These are phyloP conservation scores for Colletes collaris DNA, from an alignment of 2,888 invertebrate genomes.

Conservation along the genomic window DNA sequence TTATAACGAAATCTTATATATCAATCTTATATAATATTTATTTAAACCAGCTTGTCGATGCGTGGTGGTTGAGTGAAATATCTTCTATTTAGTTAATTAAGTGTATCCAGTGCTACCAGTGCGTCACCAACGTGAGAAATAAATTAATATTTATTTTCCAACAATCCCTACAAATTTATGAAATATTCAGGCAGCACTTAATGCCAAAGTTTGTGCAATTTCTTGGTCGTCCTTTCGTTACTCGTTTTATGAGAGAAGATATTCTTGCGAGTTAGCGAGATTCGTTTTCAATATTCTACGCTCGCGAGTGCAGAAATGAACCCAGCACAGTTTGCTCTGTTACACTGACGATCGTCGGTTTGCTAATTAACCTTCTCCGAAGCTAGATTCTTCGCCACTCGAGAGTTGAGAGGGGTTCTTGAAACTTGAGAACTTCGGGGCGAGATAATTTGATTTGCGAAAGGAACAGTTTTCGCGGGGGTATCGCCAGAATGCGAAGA, in stretches of 20 bases:
- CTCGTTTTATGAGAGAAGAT: neutral
- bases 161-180: too few relatives aligned
- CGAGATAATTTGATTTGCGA: constrained; percentile 48
- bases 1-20: too few relatives aligned
- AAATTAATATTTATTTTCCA: too few relatives aligned
- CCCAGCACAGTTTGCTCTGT: constrained; percentile 50
- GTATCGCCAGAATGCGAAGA: neutral
- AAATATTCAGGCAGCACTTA: too few relatives aligned
- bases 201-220: neutral
- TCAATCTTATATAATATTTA: too few relatives aligned
- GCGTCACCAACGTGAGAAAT: too few relatives aligned
- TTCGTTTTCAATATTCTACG: constrained; percentile 27
- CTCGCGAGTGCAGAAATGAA: constrained; percentile 24
- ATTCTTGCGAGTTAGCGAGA: constrained; percentile 1
- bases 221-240: neutral
- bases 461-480: constrained; percentile 19
- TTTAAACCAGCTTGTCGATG: too few relatives aligned
- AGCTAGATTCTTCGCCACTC: constrained; percentile 22
- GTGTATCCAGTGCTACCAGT: too few relatives aligned
- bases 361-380: constrained; percentile 45
- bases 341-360: constrained; percentile 47
- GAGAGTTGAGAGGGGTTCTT: constrained; percentile 28
- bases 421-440: constrained; percentile 33
- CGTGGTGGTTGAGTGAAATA: too few relatives aligned
- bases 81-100: too few relatives aligned